Base-by-base conservation (phyloP, 2,888 invertebrate genomes). In the Barypeithes pellucidus region DNA sequence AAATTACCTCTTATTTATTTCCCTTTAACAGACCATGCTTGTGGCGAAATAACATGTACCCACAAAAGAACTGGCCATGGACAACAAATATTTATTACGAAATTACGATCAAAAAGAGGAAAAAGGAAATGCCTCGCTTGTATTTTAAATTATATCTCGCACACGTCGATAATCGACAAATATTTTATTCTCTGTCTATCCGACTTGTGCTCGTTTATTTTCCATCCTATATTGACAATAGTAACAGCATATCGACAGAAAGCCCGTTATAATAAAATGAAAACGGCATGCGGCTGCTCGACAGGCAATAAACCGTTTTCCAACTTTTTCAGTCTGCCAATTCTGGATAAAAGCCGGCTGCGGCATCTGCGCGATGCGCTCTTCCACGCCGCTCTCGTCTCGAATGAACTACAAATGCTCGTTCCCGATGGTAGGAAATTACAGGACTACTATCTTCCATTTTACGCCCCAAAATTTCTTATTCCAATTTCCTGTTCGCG, bases 401-500 rank as follows among this genome's bases (percentile, higher is more conserved):
- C 61, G 61, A 67, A 67, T 59, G 36, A 78, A 82, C 83, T 84
- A 82, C 81, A 81, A 82, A 82, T 82, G 82, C 78, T 79, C 81
- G 78, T 77, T 77, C 80, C 79, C 77, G 82, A 84, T 84, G 83
- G 83, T 89, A 90, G 90, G 91, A 91, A 91, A 91, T 91, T 91
- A 91, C 90, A 88, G 90, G 89, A 89, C 90, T 89, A 90, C 91
- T 91, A 91, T 91, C 91, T 91, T 91, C 90, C 91, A 91, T 91
- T 91, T 91, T 91, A 91, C 91, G 90, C 90, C 90, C 90, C 89
- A 90, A 91, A 91, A 91, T 91, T 91, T 91, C 91, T 91, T 91
- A 91, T 91, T 91, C 91, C 91, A 91, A 91, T 91, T 91, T 91
- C 91, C 86, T 84, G 85, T 86, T 86, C 85, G 86, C 86, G 86